These are phyloP conservation scores for Bombus fervidus DNA, from an alignment of 1,140 invertebrate species.

Conservation along the genomic window DNA sequence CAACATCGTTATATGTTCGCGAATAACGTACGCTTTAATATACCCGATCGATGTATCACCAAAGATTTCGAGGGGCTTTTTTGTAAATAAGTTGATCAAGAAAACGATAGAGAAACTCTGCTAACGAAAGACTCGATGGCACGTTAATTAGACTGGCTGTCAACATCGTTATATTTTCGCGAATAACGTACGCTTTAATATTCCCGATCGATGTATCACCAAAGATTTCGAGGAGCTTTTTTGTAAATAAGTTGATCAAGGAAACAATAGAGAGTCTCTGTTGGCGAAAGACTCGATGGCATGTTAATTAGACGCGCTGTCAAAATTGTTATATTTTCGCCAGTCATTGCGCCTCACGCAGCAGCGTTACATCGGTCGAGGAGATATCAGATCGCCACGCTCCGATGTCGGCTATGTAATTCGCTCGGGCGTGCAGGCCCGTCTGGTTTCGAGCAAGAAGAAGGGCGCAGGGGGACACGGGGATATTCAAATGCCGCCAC, in stretches of 20 bases:
- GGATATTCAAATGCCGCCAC: constrained; percentile 69
- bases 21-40: background rate
- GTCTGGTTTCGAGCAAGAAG: constrained; percentile 55
- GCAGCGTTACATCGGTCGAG: constrained; percentile 60
- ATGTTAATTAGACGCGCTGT: constrained; percentile 53
- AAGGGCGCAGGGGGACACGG: background rate
- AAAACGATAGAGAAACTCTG: constrained; percentile 10
- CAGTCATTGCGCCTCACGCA: constrained; percentile 57
- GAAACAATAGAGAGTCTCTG: constrained; percentile 27
- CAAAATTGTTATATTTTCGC: constrained; percentile 64
- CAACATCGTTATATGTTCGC: constrained; percentile 59
- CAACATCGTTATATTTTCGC: constrained; percentile 61
- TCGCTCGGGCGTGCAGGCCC: constrained; percentile 65
- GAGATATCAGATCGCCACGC: constrained; percentile 68
- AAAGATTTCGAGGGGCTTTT: background rate
- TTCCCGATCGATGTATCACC: too few species aligned
- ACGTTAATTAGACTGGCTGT: constrained; percentile 47
- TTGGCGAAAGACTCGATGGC: constrained; percentile 22
- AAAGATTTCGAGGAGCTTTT: background rate
- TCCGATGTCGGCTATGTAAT: constrained; percentile 67
- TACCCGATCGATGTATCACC: too few species aligned
- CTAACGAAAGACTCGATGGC: constrained; percentile 12
- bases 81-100: constrained; percentile 9
- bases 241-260: constrained; percentile 21
- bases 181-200: constrained; percentile 6